These are phyloP conservation scores for Virgularia gustaviana DNA, from an alignment of 92 coral and sea anemone genomes.

Conservation along the genomic window DNA sequence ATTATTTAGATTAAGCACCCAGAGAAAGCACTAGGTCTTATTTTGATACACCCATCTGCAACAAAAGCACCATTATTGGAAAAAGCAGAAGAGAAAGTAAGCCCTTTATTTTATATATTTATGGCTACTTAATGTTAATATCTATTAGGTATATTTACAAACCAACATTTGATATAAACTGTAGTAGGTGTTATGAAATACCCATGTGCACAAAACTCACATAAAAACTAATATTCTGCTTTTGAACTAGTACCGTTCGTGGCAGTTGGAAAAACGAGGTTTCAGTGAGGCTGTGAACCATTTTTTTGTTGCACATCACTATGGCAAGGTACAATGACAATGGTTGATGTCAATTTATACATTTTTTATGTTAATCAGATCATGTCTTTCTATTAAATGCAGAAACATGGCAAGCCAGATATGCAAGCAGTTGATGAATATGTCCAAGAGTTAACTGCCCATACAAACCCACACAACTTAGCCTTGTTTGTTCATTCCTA, in stretches of 20 bases:
- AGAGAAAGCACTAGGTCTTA: conserved; percentile 77
- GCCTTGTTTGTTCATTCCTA: conserved; percentile 83
- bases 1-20: conserved; percentile 69
- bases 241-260: conserved; percentile 62
- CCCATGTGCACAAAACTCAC: not conserved
- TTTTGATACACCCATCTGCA: conserved; percentile 83
- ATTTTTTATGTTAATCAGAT: too few relatives aligned
- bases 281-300: conserved; percentile 82
- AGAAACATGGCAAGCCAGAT: conserved; percentile 91
- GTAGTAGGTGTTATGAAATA: not conserved
- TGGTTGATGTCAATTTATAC: not conserved
- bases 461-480: conserved; percentile 86
- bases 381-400: not conserved
- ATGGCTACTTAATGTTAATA: not conserved
- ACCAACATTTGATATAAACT: not conserved
- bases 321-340: conserved; percentile 94
- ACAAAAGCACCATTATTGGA: conserved; percentile 80
- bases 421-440: conserved; percentile 69
- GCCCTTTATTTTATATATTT: not conserved
- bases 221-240: not conserved
- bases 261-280: conserved; percentile 89
- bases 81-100: conserved; percentile 90
- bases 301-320: conserved; percentile 91
- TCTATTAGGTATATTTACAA: not conserved
- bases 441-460: conserved; percentile 69